Evolutionary conservation across 2,113 vertebrate genomes (phyloP).

Genomic region (Herpetotheres cachinnans): DNA sequence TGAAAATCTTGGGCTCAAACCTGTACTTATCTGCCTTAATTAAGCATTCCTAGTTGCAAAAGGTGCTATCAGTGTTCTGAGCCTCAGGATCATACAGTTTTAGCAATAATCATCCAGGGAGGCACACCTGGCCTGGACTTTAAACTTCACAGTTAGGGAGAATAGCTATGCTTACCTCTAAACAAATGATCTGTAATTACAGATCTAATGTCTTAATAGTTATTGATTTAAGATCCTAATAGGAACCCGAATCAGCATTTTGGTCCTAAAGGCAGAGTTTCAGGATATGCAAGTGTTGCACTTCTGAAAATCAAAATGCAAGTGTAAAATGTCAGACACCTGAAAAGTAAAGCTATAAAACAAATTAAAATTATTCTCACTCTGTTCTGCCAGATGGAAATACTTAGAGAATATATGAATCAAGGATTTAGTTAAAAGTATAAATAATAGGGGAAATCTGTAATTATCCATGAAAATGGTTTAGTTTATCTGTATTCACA

Average conservation of each 20-base stretch:
- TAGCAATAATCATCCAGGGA: neutral
- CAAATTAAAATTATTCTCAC: neutral
- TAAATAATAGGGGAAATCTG: neutral
- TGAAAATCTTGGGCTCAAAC: neutral
- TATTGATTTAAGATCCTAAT: neutral
- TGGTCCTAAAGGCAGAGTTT: neutral
- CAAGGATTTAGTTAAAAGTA: neutral
- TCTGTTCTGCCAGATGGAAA: neutral
- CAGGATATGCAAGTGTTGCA: neutral
- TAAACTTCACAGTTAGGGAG: neutral
- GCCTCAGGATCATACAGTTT: neutral
- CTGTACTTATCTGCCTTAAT: neutral
- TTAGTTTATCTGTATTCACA: neutral
- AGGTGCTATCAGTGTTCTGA: neutral
- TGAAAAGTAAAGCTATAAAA: neutral
- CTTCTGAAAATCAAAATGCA: neutral
- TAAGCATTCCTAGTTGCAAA: neutral
- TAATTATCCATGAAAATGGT: neutral
- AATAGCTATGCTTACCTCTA: neutral
- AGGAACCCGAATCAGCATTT: neutral
- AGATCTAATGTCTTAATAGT: neutral
- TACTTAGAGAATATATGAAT: neutral
- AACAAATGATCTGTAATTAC: neutral
- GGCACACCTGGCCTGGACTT: neutral
- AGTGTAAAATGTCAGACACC: neutral